Conservation (phyloP, 2,797 vertebrate species). For the Bradypus variegatus region DNA sequence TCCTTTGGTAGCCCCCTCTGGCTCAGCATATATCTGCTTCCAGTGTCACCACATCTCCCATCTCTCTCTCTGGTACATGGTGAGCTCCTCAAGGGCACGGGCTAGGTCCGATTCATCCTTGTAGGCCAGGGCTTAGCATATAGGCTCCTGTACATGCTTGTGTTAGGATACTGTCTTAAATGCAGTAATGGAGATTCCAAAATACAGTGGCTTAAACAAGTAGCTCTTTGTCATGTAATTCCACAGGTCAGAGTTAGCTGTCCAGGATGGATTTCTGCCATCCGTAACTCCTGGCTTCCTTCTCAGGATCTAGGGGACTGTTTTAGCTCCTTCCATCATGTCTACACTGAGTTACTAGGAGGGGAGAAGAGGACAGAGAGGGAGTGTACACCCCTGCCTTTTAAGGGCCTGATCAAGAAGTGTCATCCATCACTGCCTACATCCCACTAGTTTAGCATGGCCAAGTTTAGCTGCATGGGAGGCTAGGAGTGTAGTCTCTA, state of each 20-base stretch:
- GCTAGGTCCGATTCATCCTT: background rate
- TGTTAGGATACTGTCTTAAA: background rate
- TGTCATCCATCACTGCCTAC: background rate
- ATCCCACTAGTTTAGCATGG: background rate
- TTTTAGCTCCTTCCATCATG: background rate
- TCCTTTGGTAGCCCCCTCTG: background rate
- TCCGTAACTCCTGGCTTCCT: background rate
- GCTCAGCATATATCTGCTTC: background rate
- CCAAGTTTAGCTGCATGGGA: background rate
- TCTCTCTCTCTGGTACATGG: background rate
- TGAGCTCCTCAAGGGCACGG: background rate
- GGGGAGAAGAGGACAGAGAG: background rate
- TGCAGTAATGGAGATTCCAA: accelerated
- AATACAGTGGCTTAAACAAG: background rate
- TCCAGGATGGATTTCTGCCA: background rate
- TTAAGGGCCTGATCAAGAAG: background rate
- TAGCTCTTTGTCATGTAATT: background rate
- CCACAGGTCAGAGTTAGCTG: background rate
- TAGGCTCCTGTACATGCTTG: background rate
- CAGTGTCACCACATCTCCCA: too few species aligned
- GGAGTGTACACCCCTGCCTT: background rate
- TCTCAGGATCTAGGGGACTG: background rate
- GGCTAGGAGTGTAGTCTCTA: background rate
- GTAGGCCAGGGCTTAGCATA: background rate
- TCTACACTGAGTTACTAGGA: background rate